Conservation (phyloP, 2,888 invertebrate genomes). For the Mesorhabditis sp. region DNA sequence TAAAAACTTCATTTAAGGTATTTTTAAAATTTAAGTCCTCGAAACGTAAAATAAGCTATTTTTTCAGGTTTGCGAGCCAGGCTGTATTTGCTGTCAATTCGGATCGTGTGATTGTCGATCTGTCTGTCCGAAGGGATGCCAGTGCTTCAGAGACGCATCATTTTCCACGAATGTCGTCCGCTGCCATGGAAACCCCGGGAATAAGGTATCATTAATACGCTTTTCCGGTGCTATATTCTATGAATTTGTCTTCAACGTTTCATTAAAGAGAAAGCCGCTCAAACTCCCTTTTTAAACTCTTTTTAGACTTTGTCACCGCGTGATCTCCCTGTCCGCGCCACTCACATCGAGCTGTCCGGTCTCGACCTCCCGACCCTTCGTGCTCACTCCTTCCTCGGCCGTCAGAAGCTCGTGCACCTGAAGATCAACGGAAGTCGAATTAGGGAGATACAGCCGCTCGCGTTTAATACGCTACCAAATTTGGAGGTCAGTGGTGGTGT, state of each 20-base stretch:
- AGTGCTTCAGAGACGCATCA: constrained; percentile 81
- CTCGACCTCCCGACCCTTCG: constrained; percentile 74
- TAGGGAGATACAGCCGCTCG: constrained; percentile 40
- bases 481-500: constrained; percentile 26
- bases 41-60: constrained; percentile 55
- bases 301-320: constrained; percentile 67
- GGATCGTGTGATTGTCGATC: constrained; percentile 88
- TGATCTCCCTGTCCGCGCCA: constrained; percentile 83
- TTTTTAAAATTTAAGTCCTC: constrained; percentile 62
- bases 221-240: no score
- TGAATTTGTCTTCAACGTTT: no score
- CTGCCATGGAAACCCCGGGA: constrained; percentile 26
- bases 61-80: constrained; percentile 72
- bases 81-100: constrained; percentile 85
- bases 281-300: not conserved
- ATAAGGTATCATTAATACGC: constrained; percentile 8
- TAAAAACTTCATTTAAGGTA: not conserved
- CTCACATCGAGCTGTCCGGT: constrained; percentile 80
- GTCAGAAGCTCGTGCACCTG: constrained; percentile 36
- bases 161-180: constrained; percentile 68
- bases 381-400: constrained; percentile 77
- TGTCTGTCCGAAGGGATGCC: constrained; percentile 81
- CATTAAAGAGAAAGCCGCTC: not conserved
- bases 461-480: constrained; percentile 49
- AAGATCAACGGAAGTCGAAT: constrained; percentile 47